Evolutionary conservation across 2,888 invertebrate species (phyloP).

Genomic region (Neoscelio sp.): DNA sequence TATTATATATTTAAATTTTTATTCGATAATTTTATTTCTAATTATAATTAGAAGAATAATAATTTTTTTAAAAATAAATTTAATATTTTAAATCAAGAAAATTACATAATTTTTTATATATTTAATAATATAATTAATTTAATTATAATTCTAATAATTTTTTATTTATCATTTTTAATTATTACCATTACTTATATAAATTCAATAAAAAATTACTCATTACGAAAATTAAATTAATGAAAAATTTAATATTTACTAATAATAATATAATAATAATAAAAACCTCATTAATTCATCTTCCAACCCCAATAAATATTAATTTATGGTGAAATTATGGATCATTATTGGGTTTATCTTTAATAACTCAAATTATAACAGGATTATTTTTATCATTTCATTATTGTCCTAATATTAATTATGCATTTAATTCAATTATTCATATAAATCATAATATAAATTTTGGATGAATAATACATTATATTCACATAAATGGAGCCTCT

Average conservation of each 20-base stretch:
- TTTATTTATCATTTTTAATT: slow-evolving; percentile 86
- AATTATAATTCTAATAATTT: slow-evolving; percentile 80
- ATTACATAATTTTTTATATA: slow-evolving; percentile 25
- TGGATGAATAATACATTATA: slow-evolving; percentile 87
- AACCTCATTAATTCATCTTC: slow-evolving; percentile 86
- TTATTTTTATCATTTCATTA: slow-evolving; percentile 89
- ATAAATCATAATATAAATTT: slow-evolving; percentile 89
- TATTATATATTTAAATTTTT: slow-evolving; percentile 84
- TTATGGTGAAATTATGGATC: slow-evolving; percentile 89
- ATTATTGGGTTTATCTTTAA: slow-evolving; percentile 86
- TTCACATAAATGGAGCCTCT: slow-evolving; percentile 90
- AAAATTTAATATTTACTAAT: slow-evolving; percentile 69
- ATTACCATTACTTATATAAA: slow-evolving; percentile 86
- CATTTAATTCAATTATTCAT: slow-evolving; percentile 88
- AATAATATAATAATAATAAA: slow-evolving; percentile 79
- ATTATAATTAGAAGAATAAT: slow-evolving; percentile 87
- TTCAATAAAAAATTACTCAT: slow-evolving; percentile 84
- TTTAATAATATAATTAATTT: slow-evolving; percentile 41
- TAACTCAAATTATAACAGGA: slow-evolving; percentile 88
- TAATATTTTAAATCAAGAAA: slow-evolving; percentile 67
- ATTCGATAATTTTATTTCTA: slow-evolving; percentile 84
- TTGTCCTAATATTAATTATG: slow-evolving; percentile 86
- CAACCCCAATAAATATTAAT: slow-evolving; percentile 86
- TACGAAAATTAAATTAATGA: slow-evolving; percentile 81
- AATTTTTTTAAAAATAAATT: slow-evolving; percentile 74